Evolutionary conservation across 1,140 invertebrate species (phyloP).

Genomic region (Eufriesea mexicana): DNA sequence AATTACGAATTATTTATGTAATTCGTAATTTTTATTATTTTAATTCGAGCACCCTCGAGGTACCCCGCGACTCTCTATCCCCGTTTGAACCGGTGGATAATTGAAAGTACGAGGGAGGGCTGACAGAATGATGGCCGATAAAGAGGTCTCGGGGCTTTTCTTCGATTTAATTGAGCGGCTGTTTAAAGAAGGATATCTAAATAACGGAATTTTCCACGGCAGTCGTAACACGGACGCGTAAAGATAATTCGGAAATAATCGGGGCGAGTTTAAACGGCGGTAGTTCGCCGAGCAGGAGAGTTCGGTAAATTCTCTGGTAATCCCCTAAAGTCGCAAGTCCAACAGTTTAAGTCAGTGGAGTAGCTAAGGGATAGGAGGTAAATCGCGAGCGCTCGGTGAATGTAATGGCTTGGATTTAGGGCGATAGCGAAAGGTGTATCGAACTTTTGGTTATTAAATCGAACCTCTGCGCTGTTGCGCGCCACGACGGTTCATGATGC

Average conservation of each 20-base stretch:
- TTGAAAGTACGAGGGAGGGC: background rate
- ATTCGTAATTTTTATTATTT: background rate
- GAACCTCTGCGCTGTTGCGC: conserved; percentile 17
- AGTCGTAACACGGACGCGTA: conserved; percentile 18
- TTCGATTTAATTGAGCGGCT: conserved; percentile 3
- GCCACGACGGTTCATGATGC: conserved; percentile 2
- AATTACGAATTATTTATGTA: no score
- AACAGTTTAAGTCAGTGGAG: conserved; percentile 78
- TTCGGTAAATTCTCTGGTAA: conserved; percentile 74
- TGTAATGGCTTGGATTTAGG: conserved; percentile 72
- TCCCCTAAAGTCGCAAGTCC: conserved; percentile 79
- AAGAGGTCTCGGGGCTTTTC: background rate
- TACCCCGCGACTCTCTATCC: background rate
- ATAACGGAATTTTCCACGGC: conserved; percentile 28
- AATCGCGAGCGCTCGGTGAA: conserved; percentile 59
- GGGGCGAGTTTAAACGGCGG: conserved; percentile 36
- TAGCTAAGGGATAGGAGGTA: conserved; percentile 57
- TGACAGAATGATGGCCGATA: background rate
- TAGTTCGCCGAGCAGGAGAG: conserved; percentile 60
- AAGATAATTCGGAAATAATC: conserved; percentile 72
- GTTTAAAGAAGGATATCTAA: conserved; percentile 20
- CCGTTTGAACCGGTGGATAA: background rate
- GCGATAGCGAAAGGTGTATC: conserved; percentile 57
- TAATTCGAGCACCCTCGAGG: no score
- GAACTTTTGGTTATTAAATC: conserved; percentile 72